Evolutionary conservation across 1,140 invertebrate genomes (phyloP).

Genomic region (Bombus breviceps): DNA sequence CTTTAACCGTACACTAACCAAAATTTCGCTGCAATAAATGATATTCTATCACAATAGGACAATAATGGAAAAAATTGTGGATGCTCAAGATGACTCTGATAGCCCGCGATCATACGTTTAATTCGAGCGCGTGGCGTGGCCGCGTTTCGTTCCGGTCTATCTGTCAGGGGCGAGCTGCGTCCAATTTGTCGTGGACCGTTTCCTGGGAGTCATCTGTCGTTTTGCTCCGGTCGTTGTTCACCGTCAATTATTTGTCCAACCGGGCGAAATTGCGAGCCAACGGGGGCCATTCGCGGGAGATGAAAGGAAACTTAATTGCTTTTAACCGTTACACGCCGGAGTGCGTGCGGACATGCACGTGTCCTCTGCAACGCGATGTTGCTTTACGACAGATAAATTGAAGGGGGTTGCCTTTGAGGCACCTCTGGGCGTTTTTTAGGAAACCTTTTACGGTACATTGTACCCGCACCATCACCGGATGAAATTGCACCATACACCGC

Average conservation of each 20-base stretch:
- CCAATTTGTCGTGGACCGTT: slow-evolving; percentile 65
- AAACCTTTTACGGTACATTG: slow-evolving; percentile 28
- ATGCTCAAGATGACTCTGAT: background rate
- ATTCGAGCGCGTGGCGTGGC: slow-evolving; percentile 17
- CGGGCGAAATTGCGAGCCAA: slow-evolving; percentile 63
- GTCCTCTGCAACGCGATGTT: slow-evolving; percentile 47
- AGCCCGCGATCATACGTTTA: background rate
- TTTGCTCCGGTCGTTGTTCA: slow-evolving; percentile 63
- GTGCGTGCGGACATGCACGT: slow-evolving; percentile 46
- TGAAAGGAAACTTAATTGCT: slow-evolving; percentile 73
- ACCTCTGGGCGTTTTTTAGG: slow-evolving; percentile 24
- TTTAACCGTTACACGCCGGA: slow-evolving; percentile 55
- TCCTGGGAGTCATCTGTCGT: slow-evolving; percentile 61
- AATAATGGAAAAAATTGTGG: background rate
- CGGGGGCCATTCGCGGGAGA: slow-evolving; percentile 37
- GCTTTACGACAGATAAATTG: slow-evolving; percentile 55
- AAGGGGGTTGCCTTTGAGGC: slow-evolving; percentile 27
- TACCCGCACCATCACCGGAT: background rate
- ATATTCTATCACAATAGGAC: too few species aligned
- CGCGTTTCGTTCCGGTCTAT: slow-evolving; percentile 60
- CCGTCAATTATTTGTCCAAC: slow-evolving; percentile 75
- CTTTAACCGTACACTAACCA: too few species aligned
- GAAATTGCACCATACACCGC: slow-evolving; percentile 6
- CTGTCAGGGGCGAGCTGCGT: slow-evolving; percentile 45
- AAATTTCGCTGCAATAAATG: too few species aligned